Base-by-base conservation (phyloP, 37 sponge, comb jelly and placozoan species). In the Tethya wilhelma region DNA sequence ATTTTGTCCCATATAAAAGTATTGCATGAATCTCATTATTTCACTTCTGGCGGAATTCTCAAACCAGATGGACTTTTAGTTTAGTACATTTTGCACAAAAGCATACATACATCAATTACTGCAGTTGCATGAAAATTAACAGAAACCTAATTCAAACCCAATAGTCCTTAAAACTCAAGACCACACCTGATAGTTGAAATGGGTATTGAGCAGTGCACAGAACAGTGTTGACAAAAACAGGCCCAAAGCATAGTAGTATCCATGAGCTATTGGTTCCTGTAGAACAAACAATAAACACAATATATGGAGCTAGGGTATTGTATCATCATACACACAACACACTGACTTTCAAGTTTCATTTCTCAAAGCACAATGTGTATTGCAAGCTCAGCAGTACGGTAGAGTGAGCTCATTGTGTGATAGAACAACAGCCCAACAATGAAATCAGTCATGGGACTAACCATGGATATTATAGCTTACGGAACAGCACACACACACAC, bases 221-320 rank as follows among this genome's bases (percentile, higher is more conserved):
- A 90, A n/a, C 26, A 94, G 66, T 5, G 92, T 91, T 58, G 84
- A 80, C 25, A 62, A 64, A 29, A 87, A 75, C 58, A 94, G 71
- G 0, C 95, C 95, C 33, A 85, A 46, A 26, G 95, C 95, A 88
- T 91, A 94, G 59, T 58, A 74, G 56, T 94, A 94, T 44, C 95
- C 95, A 81, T 90, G 77, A 20, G 49, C 69, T 17, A 83, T 85
- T 19, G 93, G 93, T 36, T 93, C 93, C 93, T 93, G 71, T 40
- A 69, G 12, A 39, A 36, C 32, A 62, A 19, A 56, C 23, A 7
- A 77, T 34, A 8, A n/a, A 77, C 30, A 64, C 78, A 64, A 2
- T 6, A 40, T 60, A 25, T 26, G 7, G n/a, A n/a, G n/a, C n/a
- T n/a, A n/a, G n/a, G n/a, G n/a, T n/a, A n/a, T n/a, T n/a, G n/a